These are phyloP conservation scores for Eulemur albifrons DNA, from an alignment of 2,797 vertebrate species.

Conservation along the genomic window DNA sequence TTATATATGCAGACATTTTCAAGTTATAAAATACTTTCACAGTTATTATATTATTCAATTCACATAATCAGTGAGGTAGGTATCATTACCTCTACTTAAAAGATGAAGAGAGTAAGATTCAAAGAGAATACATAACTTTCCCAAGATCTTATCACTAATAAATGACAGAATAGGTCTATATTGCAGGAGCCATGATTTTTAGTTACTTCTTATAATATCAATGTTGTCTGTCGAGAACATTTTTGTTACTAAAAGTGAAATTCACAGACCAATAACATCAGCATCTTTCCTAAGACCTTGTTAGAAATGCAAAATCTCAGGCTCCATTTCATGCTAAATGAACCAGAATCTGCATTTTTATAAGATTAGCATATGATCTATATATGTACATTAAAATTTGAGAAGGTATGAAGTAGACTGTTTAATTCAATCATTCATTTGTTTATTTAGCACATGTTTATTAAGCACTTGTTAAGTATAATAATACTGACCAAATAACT, in stretches of 20 bases:
- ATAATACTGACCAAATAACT: background rate
- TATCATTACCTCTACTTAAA: background rate
- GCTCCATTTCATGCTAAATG: background rate
- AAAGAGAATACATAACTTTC: background rate
- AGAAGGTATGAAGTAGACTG: background rate
- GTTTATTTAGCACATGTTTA: background rate
- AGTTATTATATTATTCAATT: background rate
- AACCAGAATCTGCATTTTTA: background rate
- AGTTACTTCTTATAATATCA: background rate
- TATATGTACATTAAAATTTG: background rate
- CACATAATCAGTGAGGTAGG: background rate
- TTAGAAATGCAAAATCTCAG: background rate
- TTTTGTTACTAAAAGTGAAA: background rate
- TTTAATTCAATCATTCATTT: background rate
- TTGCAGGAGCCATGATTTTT: background rate
- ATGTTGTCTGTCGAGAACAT: background rate
- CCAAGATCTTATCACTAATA: background rate
- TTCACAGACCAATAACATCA: background rate
- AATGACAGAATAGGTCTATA: background rate
- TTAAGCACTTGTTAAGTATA: background rate
- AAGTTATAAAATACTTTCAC: constrained; percentile 1
- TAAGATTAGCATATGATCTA: background rate
- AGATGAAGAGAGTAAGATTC: background rate
- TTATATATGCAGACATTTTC: background rate
- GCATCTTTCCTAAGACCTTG: background rate